Evolutionary conservation across 1,140 invertebrate species (phyloP).

Genomic region (Caligus rogercresseyi): DNA sequence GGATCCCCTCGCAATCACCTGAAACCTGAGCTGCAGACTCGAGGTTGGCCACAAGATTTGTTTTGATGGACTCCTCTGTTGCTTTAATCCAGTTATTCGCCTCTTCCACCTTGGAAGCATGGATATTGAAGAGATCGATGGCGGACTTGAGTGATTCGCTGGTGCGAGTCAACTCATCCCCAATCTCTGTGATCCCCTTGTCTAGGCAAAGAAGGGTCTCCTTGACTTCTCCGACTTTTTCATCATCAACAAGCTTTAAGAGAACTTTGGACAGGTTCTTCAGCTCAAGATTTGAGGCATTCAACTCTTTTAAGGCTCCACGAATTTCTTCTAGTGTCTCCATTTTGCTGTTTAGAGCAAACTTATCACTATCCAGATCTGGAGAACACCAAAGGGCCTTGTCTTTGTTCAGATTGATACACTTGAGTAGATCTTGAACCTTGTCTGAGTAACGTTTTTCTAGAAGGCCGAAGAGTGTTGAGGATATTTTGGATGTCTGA

Average conservation of each 20-base stretch:
- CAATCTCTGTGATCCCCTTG: not conserved
- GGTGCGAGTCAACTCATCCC: constrained; percentile 14
- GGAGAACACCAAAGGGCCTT: constrained; percentile 81
- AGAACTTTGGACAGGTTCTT: constrained; percentile 23
- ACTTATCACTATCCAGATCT: constrained; percentile 65
- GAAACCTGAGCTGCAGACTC: not conserved
- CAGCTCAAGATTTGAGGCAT: constrained; percentile 25
- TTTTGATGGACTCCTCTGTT: constrained; percentile 55
- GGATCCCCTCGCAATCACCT: constrained; percentile 30
- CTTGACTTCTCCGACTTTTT: constrained; percentile 23
- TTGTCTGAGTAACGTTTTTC: constrained; percentile 75
- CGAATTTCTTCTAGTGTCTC: constrained; percentile 57
- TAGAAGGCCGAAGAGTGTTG: constrained; percentile 55
- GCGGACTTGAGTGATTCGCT: constrained; percentile 19
- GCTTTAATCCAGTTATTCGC: constrained; percentile 67
- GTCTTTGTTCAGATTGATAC: constrained; percentile 56
- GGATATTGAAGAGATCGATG: constrained; percentile 56
- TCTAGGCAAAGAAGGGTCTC: constrained; percentile 8
- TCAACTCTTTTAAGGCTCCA: constrained; percentile 39
- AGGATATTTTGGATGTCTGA: constrained; percentile 60
- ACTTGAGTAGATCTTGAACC: constrained; percentile 53
- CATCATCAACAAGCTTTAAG: constrained; percentile 23
- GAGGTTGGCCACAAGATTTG: constrained; percentile 28
- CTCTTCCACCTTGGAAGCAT: constrained; percentile 54
- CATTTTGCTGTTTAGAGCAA: constrained; percentile 78